Percentiles rank a stretch among this genome's conserved stretches.
phyloP scores from a whole-genome alignment of 2,113 vertebrate species.

The Heterochromis multidens region DNA sequence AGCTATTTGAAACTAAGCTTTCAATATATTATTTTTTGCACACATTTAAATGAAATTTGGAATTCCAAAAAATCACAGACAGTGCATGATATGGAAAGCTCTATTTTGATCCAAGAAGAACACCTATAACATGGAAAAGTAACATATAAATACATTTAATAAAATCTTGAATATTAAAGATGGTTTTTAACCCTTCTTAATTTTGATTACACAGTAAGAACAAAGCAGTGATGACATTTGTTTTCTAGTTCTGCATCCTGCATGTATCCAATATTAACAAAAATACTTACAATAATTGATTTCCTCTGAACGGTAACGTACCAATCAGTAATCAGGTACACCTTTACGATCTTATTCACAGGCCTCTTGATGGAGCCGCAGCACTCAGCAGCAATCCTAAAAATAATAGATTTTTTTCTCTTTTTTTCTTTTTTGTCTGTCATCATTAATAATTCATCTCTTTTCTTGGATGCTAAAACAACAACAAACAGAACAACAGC shows the following conservation, averaged over 20 bases:
- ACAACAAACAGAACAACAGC: slow-evolving; percentile 77
- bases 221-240: not conserved
- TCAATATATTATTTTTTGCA: not conserved
- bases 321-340: not conserved
- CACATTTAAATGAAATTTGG: not conserved
- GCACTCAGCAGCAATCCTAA: slow-evolving; percentile 11
- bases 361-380: slow-evolving; percentile 31
- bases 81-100: not conserved
- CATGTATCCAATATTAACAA: not conserved
- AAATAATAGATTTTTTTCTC: not conserved
- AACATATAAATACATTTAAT: not conserved
- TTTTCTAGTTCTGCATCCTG: not conserved
- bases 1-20: not conserved
- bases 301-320: no score
- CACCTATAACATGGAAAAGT: not conserved
- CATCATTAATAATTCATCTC: slow-evolving; percentile 75
- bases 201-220: not conserved
- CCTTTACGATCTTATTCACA: not conserved
- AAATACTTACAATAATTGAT: not conserved
- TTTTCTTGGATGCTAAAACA: slow-evolving; percentile 70
- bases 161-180: not conserved
- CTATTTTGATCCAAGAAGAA: not conserved
- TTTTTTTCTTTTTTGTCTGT: slow-evolving; percentile 49
- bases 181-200: not conserved
- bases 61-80: not conserved